phyloP scores from a whole-genome alignment of 2,888 invertebrate genomes.

The Clunio marinus region DNA sequence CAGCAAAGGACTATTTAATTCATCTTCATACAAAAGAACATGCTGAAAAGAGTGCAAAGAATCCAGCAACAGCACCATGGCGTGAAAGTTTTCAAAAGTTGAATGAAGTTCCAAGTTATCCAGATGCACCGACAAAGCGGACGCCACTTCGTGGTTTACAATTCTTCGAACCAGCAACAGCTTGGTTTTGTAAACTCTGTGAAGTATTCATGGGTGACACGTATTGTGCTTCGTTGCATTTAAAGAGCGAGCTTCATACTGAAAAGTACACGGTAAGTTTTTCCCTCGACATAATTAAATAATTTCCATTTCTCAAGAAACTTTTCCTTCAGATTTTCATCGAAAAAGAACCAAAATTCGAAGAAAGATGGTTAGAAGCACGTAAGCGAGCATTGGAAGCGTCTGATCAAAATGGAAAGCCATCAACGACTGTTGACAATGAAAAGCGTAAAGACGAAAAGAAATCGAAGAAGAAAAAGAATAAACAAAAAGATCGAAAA shows the following conservation, averaged over 20 bases:
- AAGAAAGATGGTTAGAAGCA: constrained; percentile 80
- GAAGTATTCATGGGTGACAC: constrained; percentile 84
- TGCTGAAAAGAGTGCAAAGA: constrained; percentile 51
- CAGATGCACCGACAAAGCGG: constrained; percentile 69
- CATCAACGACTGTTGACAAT: constrained; percentile 34
- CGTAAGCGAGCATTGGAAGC: constrained; percentile 62
- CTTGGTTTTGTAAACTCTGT: constrained; percentile 87
- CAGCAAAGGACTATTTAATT: constrained; percentile 78
- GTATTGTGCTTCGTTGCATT: constrained; percentile 80
- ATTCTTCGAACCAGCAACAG: constrained; percentile 78
- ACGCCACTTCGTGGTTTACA: constrained; percentile 82
- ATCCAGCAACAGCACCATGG: constrained; percentile 43
- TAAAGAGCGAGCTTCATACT: constrained; percentile 74
- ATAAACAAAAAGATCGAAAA: constrained; percentile 52
- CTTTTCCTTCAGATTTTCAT: constrained; percentile 62
- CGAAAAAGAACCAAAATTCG: constrained; percentile 82
- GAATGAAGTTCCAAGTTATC: constrained; percentile 61
- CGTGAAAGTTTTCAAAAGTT: constrained; percentile 12
- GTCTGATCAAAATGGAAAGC: constrained; percentile 42
- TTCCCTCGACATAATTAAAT: too few species aligned
- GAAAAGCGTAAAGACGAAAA: constrained; percentile 51
- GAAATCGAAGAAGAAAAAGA: constrained; percentile 57
- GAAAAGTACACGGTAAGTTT: constrained; percentile 72
- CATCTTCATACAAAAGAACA: constrained; percentile 78
- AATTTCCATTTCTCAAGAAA: too few species aligned